Evolutionary conservation across 2,113 vertebrate species (phyloP), one percentile per base, ranked within the genome.

Genomic region (Synchiropus splendidus): DNA sequence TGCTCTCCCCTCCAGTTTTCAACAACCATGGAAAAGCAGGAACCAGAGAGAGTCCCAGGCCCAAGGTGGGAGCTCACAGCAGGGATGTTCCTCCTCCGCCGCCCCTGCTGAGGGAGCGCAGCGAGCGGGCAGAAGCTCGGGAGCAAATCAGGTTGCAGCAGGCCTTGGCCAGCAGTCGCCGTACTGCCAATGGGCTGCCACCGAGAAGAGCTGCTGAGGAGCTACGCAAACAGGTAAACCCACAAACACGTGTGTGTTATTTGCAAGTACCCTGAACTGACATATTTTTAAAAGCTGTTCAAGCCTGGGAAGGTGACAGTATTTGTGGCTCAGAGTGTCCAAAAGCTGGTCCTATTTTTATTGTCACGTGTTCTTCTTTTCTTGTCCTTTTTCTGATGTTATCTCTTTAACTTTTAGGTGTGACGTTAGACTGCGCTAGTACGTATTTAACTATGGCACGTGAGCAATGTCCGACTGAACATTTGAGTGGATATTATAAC

Each of bases 141-240:
- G 94, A 92, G 51, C 85, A 84, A 21, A 48, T 42, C 5, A 54
- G 62, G 45, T 79, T 87, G 48, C 77, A 85, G 42, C 79, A 87
- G 74, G 70, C 79, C 18, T 72, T 85, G 67, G 82, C 90, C 80
- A 83, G 69, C 2, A 60, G 80, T 58, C 87, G 87, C 78, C 86
- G 84, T 74, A 85, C 82, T 16, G 59, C 86, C 74, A 89, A 86
- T 54, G 85, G 86, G 75, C 83, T 88, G 49, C 54, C 86, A 51
- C 74, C 84, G 59, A 87, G 88, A 75, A 89, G 89, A 82, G 81
- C 90, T 50, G 86, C 91, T 67, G 91, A 97, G 87, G 92, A 97
- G 74, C 89, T 92, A 70, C 85, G 89, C 75, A 96, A 95, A 77
- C 92, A 97, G 93, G 94, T 81, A 34, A 4, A 16, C 14, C 9